These are phyloP conservation scores for Oreochromis grahami DNA, from an alignment of 2,797 vertebrate genomes.

Conservation along the genomic window DNA sequence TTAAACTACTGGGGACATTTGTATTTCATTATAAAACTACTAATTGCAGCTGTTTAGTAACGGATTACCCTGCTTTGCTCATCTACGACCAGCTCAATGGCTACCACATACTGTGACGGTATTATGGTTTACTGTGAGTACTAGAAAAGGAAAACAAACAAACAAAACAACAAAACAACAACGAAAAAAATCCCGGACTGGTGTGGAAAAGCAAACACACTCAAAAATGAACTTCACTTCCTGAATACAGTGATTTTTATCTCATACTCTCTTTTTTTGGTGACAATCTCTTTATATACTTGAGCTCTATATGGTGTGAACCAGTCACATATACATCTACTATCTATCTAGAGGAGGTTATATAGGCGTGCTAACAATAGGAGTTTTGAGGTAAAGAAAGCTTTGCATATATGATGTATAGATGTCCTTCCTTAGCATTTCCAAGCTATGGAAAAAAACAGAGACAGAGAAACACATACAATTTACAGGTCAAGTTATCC, in stretches of 20 bases:
- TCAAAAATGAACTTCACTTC: not conserved
- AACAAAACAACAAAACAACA: not conserved
- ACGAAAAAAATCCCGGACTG: not conserved
- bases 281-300: not conserved
- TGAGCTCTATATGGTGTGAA: not conserved
- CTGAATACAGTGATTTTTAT: not conserved
- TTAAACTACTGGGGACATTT: not conserved
- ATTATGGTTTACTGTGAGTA: not conserved
- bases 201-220: not conserved
- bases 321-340: not conserved
- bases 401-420: not conserved
- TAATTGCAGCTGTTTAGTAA: not conserved
- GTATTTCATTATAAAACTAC: not conserved
- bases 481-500: not conserved
- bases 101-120: not conserved
- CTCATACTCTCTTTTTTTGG: not conserved
- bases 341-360: not conserved
- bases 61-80: not conserved
- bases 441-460: not conserved
- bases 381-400: not conserved
- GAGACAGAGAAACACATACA: rapidly evolving
- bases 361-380: not conserved
- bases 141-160: not conserved
- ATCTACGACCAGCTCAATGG: not conserved
- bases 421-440: not conserved